Conservation (phyloP, 64 coral and sea anemone species). For the Dendronephthya gigantea region DNA sequence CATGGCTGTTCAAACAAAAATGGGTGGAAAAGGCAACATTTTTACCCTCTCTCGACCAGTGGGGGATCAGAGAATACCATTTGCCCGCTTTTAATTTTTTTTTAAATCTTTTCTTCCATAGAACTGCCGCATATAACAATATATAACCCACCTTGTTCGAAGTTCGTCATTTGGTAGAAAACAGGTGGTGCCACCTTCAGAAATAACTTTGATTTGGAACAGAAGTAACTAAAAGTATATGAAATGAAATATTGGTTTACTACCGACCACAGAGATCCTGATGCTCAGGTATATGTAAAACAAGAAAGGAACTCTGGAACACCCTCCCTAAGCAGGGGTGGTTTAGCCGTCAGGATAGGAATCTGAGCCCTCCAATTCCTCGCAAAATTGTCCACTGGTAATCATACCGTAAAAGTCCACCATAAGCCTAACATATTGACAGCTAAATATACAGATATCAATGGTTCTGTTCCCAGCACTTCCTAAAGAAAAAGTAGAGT, state of each 20-base stretch:
- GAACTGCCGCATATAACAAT: no score
- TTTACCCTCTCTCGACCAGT: no score
- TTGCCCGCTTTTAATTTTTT: no score
- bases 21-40: no score
- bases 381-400: not conserved
- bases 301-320: no score
- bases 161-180: conserved; percentile 8
- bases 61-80: no score
- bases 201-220: conserved; percentile 12
- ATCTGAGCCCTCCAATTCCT: no score
- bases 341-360: no score
- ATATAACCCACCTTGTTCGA: conserved; percentile 8
- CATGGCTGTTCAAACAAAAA: no score
- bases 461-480: not conserved
- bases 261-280: not conserved
- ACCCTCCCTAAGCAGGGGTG: no score
- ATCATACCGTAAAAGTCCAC: conserved; percentile 7
- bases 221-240: not conserved
- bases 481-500: not conserved
- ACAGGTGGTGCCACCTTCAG: conserved; percentile 1
- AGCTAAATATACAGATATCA: not conserved
- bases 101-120: no score
- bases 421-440: not conserved
- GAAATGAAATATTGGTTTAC: not conserved
- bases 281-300: not conserved